Percentiles rank a stretch among this genome's conserved stretches.
Conservation (phyloP, 2,888 invertebrate genomes). For the Calameuta idolon region DNA sequence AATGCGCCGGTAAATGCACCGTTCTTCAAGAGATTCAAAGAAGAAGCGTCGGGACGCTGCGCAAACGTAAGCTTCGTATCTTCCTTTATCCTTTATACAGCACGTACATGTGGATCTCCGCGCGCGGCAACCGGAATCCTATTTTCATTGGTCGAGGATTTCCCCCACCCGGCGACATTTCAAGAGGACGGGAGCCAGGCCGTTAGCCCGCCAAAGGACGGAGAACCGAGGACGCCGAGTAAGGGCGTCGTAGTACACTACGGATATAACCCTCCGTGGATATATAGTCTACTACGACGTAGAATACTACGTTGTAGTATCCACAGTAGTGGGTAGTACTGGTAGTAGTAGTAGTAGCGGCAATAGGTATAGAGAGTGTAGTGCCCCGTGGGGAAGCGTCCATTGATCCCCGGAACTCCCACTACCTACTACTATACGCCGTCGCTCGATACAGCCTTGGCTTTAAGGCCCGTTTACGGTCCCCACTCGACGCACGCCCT, state of each 20-base stretch:
- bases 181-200: conserved; percentile 23
- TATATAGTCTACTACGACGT: conserved; percentile 32
- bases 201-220: conserved; percentile 17
- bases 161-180: conserved; percentile 11
- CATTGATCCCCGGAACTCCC: conserved; percentile 55
- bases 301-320: conserved; percentile 49
- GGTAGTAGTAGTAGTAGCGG: neutral
- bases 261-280: conserved; percentile 16
- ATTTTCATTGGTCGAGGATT: conserved; percentile 42
- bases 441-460: conserved; percentile 44
- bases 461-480: conserved; percentile 22
- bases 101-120: conserved; percentile 49
- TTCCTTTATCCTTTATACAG: neutral
- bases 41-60: neutral
- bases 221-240: conserved; percentile 17
- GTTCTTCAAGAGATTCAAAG: neutral
- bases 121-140: conserved; percentile 54
- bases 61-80: neutral
- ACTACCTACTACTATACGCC: conserved; percentile 23
- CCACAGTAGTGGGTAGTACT: neutral
- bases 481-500: neutral
- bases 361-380: conserved; percentile 44
- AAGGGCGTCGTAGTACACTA: conserved; percentile 20
- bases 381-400: conserved; percentile 59
- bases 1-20: neutral